A percentile compares a stretch with the other conserved stretches of the same genome.
phyloP scores from a whole-genome alignment of 2,888 invertebrate species.

The Leucoma salicis region DNA sequence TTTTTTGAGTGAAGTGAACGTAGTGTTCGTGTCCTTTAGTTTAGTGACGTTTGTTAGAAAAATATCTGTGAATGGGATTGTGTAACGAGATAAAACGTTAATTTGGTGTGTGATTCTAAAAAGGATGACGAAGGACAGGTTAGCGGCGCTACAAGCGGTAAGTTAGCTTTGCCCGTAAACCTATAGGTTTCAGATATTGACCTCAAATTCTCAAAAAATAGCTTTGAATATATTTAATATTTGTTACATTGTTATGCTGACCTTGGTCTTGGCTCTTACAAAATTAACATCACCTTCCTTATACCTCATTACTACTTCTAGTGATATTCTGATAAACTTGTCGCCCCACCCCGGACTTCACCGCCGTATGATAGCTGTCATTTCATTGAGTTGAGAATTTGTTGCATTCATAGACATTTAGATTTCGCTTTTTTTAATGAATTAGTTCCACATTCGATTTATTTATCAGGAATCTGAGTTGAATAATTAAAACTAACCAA shows the following conservation, averaged over 20 bases:
- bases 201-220: constrained; percentile 67
- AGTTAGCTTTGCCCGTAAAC: constrained; percentile 74
- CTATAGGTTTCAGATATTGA: constrained; percentile 67
- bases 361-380: constrained; percentile 65
- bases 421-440: too few species aligned
- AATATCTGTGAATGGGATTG: constrained; percentile 90
- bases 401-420: too few species aligned
- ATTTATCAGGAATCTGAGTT: too few species aligned
- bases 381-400: constrained; percentile 64
- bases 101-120: constrained; percentile 85
- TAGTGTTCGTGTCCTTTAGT: constrained; percentile 87
- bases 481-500: too few species aligned
- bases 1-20: constrained; percentile 87
- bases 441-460: too few species aligned
- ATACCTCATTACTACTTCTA: constrained; percentile 28
- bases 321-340: constrained; percentile 46
- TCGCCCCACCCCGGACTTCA: constrained; percentile 75
- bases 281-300: constrained; percentile 10
- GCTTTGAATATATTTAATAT: constrained; percentile 45
- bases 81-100: constrained; percentile 85
- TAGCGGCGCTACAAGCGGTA: constrained; percentile 97
- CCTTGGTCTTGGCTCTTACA: constrained; percentile 15
- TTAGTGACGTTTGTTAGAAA: constrained; percentile 88
- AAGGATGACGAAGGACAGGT: constrained; percentile 97
- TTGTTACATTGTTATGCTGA: constrained; percentile 23